These are phyloP conservation scores for Hypocryptadius cinnamomeus DNA, from an alignment of 2,113 vertebrate species.

Conservation along the genomic window DNA sequence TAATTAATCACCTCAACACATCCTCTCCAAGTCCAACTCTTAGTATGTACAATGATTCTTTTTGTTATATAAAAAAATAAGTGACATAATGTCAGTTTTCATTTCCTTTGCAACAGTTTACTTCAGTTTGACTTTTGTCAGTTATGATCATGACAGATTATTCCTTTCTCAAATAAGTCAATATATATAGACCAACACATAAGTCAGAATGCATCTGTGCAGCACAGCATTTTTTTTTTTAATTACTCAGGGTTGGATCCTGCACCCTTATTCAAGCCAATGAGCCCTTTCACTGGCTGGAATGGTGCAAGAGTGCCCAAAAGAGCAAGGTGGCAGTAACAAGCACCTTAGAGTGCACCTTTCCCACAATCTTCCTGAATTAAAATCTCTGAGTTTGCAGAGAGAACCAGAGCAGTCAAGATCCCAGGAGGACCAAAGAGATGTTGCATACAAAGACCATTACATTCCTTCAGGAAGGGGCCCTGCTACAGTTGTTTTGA, in stretches of 20 bases:
- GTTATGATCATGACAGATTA: neutral
- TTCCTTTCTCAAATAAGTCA: neutral
- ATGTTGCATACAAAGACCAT: neutral
- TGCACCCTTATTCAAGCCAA: neutral
- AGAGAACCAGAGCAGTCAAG: neutral
- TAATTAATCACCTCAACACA: neutral
- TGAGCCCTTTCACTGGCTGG: neutral
- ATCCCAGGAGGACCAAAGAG: neutral
- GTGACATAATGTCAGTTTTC: neutral
- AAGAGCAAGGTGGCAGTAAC: neutral
- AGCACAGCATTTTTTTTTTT: neutral
- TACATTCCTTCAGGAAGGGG: neutral
- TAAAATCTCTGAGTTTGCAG: rapidly evolving
- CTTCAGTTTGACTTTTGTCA: neutral
- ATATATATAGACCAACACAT: neutral
- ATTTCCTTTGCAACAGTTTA: neutral
- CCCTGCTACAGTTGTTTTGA: neutral
- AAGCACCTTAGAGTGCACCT: neutral
- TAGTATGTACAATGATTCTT: neutral
- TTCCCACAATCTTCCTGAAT: no score
- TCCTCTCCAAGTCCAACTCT: neutral
- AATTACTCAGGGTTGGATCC: neutral
- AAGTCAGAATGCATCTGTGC: neutral
- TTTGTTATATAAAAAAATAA: neutral
- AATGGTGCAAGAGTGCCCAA: neutral